Conservation (phyloP, 2,888 invertebrate species). For the Nyleta sp. region DNA sequence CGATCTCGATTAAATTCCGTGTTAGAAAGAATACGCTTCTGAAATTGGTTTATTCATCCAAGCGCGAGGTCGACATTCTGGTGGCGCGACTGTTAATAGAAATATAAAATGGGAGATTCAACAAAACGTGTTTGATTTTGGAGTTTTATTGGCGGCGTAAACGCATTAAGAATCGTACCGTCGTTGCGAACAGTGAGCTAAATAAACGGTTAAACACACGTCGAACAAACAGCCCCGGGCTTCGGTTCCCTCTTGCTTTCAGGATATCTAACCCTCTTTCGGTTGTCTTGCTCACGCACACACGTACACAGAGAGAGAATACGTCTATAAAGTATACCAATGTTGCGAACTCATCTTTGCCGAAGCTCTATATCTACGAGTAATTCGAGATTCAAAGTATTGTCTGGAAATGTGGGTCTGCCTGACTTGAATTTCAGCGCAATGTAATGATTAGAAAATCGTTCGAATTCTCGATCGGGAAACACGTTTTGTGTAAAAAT, state of each 20-base stretch:
- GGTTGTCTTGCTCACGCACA: constrained; percentile 44
- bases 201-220: constrained; percentile 63
- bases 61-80: constrained; percentile 1
- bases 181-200: constrained; percentile 53
- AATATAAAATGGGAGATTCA: constrained; percentile 14
- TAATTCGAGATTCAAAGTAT: constrained; percentile 61
- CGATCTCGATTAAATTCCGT: not conserved
- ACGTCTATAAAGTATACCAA: constrained; percentile 40
- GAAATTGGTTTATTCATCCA: not conserved
- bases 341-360: constrained; percentile 59
- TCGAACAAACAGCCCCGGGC: constrained; percentile 63
- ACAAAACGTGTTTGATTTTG: constrained; percentile 32
- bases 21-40: not conserved
- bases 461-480: constrained; percentile 13
- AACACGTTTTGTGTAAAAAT: constrained; percentile 18
- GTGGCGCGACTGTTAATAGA: not conserved
- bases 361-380: constrained; percentile 63
- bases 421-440: constrained; percentile 56
- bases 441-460: constrained; percentile 52
- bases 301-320: constrained; percentile 17
- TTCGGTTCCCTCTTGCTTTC: constrained; percentile 49
- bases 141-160: constrained; percentile 45
- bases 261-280: constrained; percentile 54
- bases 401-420: constrained; percentile 60
- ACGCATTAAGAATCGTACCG: constrained; percentile 54